Base-by-base conservation (phyloP, 2,888 invertebrate species). In the Erebia ligea region DNA sequence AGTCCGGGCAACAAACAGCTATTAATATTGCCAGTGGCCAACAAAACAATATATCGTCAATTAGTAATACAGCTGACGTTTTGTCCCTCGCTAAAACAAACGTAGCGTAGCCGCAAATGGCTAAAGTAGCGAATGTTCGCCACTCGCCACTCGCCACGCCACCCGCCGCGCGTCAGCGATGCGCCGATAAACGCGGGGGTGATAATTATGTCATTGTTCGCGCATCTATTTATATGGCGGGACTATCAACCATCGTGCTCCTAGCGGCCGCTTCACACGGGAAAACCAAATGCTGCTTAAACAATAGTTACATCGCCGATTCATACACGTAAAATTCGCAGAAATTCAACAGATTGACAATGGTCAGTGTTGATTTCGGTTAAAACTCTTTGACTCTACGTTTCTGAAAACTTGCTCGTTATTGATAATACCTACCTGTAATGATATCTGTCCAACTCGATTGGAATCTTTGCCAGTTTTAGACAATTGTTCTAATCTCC, bases 191-290 rank as follows among this genome's bases (percentile, higher is more conserved):
- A 52, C 56, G 17, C 19, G 45, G 62, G 59, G 50, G 42, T 70
- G 67, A 67, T 72, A 64, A 69, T 67, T 69, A 64, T 70, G 70
- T 56, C 59, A 70, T 67, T 70, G 64, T 69, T 58, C 34, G 50
- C 13, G 17, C 45, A 50, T 65, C 68, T 67, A 67, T 72, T 69
- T 67, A 69, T 69, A 69, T 52, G 19, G 54, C 52, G 69, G 61
- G 62, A 72, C 65, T 50, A 57, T 69, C 56, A 50, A 66, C 62
- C 65, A 54, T 57, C 71, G 65, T 45, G 56, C 54, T 65, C 25
- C 64, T 59, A 40, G 15, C n/a, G 15, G 50, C n/a, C 50, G 50
- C 50, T n/a, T 50, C 50, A 50, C 50, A 50, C 50, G 50, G 50
- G 50, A n/a, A 45, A n/a, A n/a, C n/a, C 6, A 15, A 8, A 50